Conservation (phyloP, 2,888 invertebrate genomes). For the Liodrosophila aerea region DNA sequence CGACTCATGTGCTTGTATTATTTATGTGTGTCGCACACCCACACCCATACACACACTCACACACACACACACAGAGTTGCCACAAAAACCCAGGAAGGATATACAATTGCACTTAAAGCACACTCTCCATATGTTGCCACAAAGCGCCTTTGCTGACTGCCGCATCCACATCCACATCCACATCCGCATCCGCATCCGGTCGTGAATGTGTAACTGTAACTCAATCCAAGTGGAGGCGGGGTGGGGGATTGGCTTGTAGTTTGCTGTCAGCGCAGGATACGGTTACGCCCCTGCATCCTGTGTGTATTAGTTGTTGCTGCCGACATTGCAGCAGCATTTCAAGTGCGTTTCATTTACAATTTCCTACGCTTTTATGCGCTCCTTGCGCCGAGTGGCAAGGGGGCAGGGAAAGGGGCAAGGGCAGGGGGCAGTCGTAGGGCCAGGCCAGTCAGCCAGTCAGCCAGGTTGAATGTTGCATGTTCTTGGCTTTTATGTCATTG, state of each 20-base stretch:
- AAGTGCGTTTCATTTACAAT: slow-evolving; percentile 77
- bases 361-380: slow-evolving; percentile 72
- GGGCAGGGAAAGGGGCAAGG: slow-evolving; percentile 19
- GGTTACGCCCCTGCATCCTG: slow-evolving; percentile 45
- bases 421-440: not conserved
- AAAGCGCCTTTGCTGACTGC: slow-evolving; percentile 49
- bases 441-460: slow-evolving; percentile 23
- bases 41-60: slow-evolving; percentile 16
- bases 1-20: slow-evolving; percentile 54
- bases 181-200: slow-evolving; percentile 40
- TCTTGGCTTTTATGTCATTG: slow-evolving; percentile 68
- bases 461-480: slow-evolving; percentile 42
- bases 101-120: slow-evolving; percentile 76
- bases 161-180: slow-evolving; percentile 34
- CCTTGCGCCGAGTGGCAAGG: slow-evolving; percentile 47
- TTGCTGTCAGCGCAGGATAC: slow-evolving; percentile 32
- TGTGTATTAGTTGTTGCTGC: slow-evolving; percentile 20
- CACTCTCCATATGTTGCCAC: slow-evolving; percentile 67
- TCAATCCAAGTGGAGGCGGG: slow-evolving; percentile 52
- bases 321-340: slow-evolving; percentile 59
- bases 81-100: slow-evolving; percentile 60
- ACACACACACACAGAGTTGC: slow-evolving; percentile 24
- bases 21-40: slow-evolving; percentile 61
- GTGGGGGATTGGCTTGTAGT: not conserved
- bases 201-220: slow-evolving; percentile 64